A percentile compares a stretch with the other conserved stretches of the same genome.
Evolutionary conservation across 2,888 invertebrate genomes (phyloP).

Genomic region (Dasypolia templi): DNA sequence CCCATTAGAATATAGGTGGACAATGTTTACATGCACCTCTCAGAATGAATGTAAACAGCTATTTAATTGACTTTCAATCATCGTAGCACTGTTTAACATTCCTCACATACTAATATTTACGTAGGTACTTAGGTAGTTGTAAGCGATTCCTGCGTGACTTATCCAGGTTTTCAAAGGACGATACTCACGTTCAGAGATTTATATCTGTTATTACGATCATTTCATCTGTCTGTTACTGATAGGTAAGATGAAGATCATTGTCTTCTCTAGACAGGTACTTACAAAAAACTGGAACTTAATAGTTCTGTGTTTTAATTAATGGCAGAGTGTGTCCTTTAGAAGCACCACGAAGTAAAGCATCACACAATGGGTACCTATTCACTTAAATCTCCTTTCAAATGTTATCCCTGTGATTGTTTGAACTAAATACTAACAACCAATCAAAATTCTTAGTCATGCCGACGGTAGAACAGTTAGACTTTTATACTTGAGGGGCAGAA

Average conservation of each 20-base stretch:
- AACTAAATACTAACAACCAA: background rate
- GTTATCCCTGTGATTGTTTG: background rate
- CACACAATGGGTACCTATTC: background rate
- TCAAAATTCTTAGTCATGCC: background rate
- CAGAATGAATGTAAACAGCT: conserved; percentile 35
- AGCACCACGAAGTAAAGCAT: background rate
- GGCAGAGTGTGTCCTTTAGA: background rate
- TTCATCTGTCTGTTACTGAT: background rate
- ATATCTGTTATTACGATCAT: background rate
- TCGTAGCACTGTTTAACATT: conserved; percentile 47
- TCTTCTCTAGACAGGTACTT: background rate
- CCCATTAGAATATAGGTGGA: conserved; percentile 30
- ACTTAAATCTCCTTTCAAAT: background rate
- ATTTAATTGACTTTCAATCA: conserved; percentile 51
- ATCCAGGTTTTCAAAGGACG: conserved; percentile 3
- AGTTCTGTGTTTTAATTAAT: background rate
- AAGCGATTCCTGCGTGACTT: conserved; percentile 19
- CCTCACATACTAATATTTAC: conserved; percentile 35
- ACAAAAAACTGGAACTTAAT: background rate
- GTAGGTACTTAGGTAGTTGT: background rate
- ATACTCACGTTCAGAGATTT: conserved; percentile 21
- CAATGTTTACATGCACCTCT: conserved; percentile 5
- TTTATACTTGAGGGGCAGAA: background rate
- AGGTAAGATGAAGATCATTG: background rate
- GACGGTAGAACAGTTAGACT: background rate